Evolutionary conservation across 2,797 vertebrate genomes (phyloP).

Genomic region (Sebastes iracundus): DNA sequence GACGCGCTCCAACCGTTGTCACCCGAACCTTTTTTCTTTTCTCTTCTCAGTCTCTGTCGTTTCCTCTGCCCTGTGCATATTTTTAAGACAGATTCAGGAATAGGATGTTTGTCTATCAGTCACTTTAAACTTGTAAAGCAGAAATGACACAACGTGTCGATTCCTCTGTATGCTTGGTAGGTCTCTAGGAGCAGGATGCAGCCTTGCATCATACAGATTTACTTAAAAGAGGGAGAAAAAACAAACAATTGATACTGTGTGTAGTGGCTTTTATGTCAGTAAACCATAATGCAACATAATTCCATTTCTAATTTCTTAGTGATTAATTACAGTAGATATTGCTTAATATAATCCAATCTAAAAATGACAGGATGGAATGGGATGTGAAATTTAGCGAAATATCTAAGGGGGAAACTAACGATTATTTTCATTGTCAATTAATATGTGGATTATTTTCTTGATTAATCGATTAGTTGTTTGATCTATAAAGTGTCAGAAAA

Average conservation of each 20-base stretch:
- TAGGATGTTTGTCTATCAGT: neutral
- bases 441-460: too few relatives aligned
- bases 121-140: conserved; percentile 14
- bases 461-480: too few relatives aligned
- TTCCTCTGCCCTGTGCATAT: conserved; percentile 36
- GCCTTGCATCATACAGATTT: neutral
- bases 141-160: neutral
- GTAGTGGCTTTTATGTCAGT: neutral
- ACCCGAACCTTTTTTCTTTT: conserved; percentile 14
- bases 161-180: neutral
- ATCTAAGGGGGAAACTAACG: too few relatives aligned
- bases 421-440: too few relatives aligned
- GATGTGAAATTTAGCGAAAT: neutral
- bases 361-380: neutral
- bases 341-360: neutral
- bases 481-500: too few relatives aligned
- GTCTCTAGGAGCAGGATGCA: neutral
- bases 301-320: conserved; percentile 10
- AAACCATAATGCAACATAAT: neutral
- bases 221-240: neutral
- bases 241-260: neutral
- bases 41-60: neutral
- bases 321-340: neutral
- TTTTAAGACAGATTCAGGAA: conserved; percentile 29
- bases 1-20: conserved; percentile 25